Percentiles rank a stretch among this genome's conserved stretches.
These are phyloP conservation scores for Pionites leucogaster DNA, from an alignment of 2,113 vertebrate genomes.

Conservation along the genomic window DNA sequence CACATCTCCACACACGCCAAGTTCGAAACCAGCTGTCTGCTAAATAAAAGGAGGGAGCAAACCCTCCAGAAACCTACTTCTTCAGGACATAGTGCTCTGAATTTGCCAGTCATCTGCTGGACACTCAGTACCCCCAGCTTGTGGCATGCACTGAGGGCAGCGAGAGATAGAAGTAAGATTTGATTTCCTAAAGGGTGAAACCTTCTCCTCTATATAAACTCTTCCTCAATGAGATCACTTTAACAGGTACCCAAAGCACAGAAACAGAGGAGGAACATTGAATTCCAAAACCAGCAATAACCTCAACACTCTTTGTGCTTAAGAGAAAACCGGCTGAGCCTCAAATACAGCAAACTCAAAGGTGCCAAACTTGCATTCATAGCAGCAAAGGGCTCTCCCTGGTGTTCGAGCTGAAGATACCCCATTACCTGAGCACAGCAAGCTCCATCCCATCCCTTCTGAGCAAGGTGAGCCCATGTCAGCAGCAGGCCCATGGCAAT, in stretches of 20 bases:
- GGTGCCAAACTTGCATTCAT: not conserved
- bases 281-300: not conserved
- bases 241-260: not conserved
- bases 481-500: accelerated
- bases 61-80: constrained; percentile 25
- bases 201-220: not conserved
- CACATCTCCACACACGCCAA: not conserved
- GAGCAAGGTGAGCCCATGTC: not conserved
- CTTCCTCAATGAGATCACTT: not conserved
- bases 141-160: not conserved
- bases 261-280: accelerated
- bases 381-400: too few species aligned
- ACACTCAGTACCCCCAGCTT: constrained; percentile 31
- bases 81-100: constrained; percentile 37
- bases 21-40: constrained; percentile 6
- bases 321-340: not conserved
- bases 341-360: not conserved
- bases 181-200: constrained; percentile 16
- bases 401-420: not conserved
- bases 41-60: not conserved
- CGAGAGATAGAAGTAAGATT: constrained; percentile 47
- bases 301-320: not conserved
- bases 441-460: not conserved
- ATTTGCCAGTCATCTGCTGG: constrained; percentile 26
- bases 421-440: not conserved